Percentiles rank a stretch among this genome's conserved stretches.
Evolutionary conservation across 2,888 invertebrate genomes (phyloP).

Genomic region (Acanthosepion pharaonis): DNA sequence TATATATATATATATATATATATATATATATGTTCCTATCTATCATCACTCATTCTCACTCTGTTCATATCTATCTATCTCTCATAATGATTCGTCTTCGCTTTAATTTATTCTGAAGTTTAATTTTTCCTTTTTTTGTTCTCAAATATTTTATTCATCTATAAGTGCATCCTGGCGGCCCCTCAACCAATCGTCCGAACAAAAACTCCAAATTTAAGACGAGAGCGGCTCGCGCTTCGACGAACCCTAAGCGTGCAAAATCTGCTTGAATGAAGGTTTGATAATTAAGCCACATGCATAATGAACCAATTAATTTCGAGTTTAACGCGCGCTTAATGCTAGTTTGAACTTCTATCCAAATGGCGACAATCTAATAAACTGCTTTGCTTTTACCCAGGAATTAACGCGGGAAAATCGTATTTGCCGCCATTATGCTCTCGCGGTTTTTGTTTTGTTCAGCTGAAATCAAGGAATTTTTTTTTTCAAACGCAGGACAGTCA

Average conservation of each 20-base stretch:
- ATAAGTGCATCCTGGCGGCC: no score
- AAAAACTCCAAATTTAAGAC: neutral
- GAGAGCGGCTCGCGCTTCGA: neutral
- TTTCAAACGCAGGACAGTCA: neutral
- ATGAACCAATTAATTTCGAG: conserved; percentile 16
- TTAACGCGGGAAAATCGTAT: neutral
- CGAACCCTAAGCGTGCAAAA: neutral
- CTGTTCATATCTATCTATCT: neutral
- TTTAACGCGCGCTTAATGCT: neutral
- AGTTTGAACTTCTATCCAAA: neutral
- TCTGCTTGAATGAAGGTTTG: neutral
- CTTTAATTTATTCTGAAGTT: neutral
- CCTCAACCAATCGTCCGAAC: neutral
- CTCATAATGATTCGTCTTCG: neutral
- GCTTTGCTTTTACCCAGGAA: neutral
- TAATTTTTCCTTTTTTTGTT: neutral
- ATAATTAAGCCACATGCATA: neutral
- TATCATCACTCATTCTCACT: neutral
- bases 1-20: neutral
- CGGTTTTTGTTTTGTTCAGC: neutral
- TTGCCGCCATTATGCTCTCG: neutral
- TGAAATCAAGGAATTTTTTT: neutral
- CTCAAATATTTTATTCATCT: neutral
- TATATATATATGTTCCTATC: neutral
- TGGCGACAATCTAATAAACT: conserved; percentile 33